Evolutionary conservation across 2,797 vertebrate genomes (phyloP), one percentile per base, ranked within the genome.

Genomic region (Cirrhinus mrigala): DNA sequence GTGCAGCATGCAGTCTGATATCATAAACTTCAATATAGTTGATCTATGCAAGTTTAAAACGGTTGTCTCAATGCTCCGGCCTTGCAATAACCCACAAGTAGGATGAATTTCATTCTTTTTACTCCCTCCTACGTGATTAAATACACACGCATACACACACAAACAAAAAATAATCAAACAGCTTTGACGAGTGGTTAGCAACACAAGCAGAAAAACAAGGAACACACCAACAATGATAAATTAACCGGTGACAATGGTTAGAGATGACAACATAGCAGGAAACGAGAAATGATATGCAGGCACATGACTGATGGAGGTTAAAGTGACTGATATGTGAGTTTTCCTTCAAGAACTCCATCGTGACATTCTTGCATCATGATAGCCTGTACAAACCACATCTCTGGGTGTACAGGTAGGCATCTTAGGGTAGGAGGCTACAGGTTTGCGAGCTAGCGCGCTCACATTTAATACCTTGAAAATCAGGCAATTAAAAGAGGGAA

Each of bases 41-140:
- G 62, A 56, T 79, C 70, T 40, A 76, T 89, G 90, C 90, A 88
- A 91, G 91, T 93, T 93, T 93, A 93, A 94, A 94, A 93, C 89
- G 91, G 92, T 93, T 91, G 93, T 92, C 91, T 93, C 83, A 54
- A 58, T 69, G 78, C 86, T 44, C 52, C 40, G 52, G 52, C 62
- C 40, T 77, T 69, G 66, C 58, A 54, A 11, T 54, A 84, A 68
- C 29, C 44, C 64, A 56, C 15, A 16, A 10, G 78, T 37, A 20
- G 71, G 56, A 79, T 48, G 78, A 83, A 20, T 24, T 73, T 56
- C 4, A 48, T 80, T 33, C 16, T 2, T 22, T 82, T 44, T 58
- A 56, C 50, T 52, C 12, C 62, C 60, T 52, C 4, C 58, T 37
- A 80, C 2, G 62, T 15, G 60, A 29, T 54, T 71, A 75, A 52